phyloP scores from a whole-genome alignment of 2,797 vertebrate species.

The Philypnodon macrostomus region DNA sequence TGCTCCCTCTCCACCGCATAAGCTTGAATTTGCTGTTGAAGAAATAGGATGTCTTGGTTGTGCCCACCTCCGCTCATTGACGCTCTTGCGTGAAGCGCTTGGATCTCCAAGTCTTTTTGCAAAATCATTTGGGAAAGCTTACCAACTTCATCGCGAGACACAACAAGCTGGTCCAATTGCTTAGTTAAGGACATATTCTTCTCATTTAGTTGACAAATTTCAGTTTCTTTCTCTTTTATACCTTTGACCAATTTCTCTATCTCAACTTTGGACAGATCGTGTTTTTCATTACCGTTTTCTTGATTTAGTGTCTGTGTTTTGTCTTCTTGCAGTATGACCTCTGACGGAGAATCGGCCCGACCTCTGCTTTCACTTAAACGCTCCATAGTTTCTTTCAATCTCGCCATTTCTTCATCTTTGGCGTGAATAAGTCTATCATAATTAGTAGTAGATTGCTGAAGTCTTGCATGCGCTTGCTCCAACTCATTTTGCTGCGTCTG shows the following conservation, averaged over 20 bases:
- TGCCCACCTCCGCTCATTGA: slow-evolving; percentile 73
- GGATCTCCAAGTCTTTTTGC: slow-evolving; percentile 94
- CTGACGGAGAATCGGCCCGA: slow-evolving; percentile 70
- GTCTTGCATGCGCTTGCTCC: slow-evolving; percentile 82
- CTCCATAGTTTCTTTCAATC: slow-evolving; percentile 81
- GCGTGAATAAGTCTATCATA: slow-evolving; percentile 84
- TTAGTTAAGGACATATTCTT: slow-evolving; percentile 88
- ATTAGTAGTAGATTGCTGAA: slow-evolving; percentile 84
- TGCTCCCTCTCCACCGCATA: slow-evolving; percentile 90
- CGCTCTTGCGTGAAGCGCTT: slow-evolving; percentile 86
- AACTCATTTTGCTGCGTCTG: slow-evolving; percentile 85
- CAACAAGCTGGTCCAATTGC: slow-evolving; percentile 87
- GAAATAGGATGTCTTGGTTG: slow-evolving; percentile 83
- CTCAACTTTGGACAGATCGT: slow-evolving; percentile 95
- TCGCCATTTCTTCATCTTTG: slow-evolving; percentile 87
- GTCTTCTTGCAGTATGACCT: slow-evolving; percentile 88
- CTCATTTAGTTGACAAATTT: slow-evolving; percentile 92
- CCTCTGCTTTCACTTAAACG: slow-evolving; percentile 74
- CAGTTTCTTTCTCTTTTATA: slow-evolving; percentile 93
- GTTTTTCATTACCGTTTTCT: slow-evolving; percentile 93
- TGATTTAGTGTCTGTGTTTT: slow-evolving; percentile 86
- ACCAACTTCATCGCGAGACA: slow-evolving; percentile 87
- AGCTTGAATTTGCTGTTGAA: slow-evolving; percentile 94
- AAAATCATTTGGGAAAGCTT: slow-evolving; percentile 90
- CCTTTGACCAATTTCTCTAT: slow-evolving; percentile 88